Percentiles rank a stretch among this genome's conserved stretches.
Evolutionary conservation across 2,797 vertebrate genomes (phyloP).

Genomic region (Rallus crepitans): DNA sequence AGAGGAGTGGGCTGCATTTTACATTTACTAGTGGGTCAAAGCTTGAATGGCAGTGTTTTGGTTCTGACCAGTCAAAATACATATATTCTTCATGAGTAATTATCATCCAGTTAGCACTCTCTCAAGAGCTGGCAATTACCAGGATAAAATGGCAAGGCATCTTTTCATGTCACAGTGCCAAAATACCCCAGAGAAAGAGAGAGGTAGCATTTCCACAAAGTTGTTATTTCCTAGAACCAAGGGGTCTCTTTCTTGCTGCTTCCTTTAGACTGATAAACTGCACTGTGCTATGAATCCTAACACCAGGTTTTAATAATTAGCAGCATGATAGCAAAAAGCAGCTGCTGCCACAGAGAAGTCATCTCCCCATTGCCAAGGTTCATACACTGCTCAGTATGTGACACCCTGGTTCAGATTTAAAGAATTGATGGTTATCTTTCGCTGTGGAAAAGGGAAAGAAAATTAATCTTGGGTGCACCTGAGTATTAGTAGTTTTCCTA

Average conservation of each 20-base stretch:
- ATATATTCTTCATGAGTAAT: background rate
- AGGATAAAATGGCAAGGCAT: background rate
- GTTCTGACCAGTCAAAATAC: background rate
- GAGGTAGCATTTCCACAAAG: background rate
- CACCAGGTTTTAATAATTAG: background rate
- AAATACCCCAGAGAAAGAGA: background rate
- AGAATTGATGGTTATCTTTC: constrained; percentile 16
- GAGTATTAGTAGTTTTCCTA: constrained; percentile 16
- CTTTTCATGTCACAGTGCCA: background rate
- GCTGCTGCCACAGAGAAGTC: constrained; percentile 10
- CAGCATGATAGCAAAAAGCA: background rate
- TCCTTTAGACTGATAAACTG: background rate
- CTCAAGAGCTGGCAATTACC: background rate
- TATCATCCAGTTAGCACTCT: background rate
- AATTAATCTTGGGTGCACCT: background rate
- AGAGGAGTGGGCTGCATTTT: background rate
- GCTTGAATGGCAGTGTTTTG: background rate
- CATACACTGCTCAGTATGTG: background rate
- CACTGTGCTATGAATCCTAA: background rate
- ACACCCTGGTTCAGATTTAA: constrained; percentile 1
- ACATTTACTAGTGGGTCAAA: background rate
- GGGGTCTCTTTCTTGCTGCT: background rate
- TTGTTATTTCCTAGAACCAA: background rate
- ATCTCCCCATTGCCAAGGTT: background rate
- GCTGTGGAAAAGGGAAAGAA: background rate